Base-by-base conservation (phyloP, 1,140 invertebrate species). In the Ips nitidus region DNA sequence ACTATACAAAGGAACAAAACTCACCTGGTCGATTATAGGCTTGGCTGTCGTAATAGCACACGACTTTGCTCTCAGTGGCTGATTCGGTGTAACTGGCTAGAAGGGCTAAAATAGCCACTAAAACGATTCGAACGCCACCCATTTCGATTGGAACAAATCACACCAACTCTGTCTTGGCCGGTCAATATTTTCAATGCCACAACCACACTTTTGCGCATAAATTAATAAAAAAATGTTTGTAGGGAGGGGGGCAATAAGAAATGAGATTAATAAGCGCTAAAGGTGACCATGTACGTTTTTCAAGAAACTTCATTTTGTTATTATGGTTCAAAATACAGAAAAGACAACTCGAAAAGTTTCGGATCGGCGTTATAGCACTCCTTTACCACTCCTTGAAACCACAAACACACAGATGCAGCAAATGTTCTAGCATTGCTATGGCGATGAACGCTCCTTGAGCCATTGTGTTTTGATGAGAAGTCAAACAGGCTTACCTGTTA, bases 21-120 rank as follows among this genome's bases (percentile, higher is more conserved):
- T 50, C 22, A 89, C 89, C 88, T 82, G 88, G 85, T 73, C 88
- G 84, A 70, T 83, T 81, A 75, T 84, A 86, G 66, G 87, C 86
- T 77, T 81, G 85, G 80, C 86, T 87, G 76, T 89, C 86, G 76
- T 89, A 90, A 77, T 89, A 90, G 78, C 89, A 90, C 68, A 90
- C 83, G 22, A 89, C 83, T 81, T 87, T 88, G 61, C 75, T 76
- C 45, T 76, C 73, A 8, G 75, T 72, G 3, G 61, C 63, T 1
- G 63, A 65, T 38, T 55, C 52, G 0, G 52, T 55, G 37, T 37
- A n/a, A 22, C 52, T 38, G 52, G 36, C 36, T 5, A 36, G 8
- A 6, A 55, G 2, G 37, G 52, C 52, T 2, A 55, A 55, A 55
- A 55, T 55, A 22, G 52, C 52, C 7, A 55, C 8, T 8, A 55